Conservation (phyloP, 2,797 vertebrate species). For the Masticophis lateralis region DNA sequence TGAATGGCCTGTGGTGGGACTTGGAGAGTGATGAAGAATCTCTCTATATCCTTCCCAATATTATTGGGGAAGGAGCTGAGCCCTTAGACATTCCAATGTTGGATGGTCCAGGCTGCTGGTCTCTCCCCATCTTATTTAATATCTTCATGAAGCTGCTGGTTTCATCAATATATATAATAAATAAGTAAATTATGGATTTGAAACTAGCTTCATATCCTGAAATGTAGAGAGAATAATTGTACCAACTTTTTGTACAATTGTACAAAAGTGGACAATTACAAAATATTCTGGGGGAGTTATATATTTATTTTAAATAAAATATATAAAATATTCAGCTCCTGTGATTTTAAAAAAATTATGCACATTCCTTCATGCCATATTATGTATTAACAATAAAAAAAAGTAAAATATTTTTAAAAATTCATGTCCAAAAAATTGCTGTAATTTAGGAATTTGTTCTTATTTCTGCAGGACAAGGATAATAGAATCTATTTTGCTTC, state of each 20-base stretch:
- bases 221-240: background rate
- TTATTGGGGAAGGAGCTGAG: background rate
- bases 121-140: background rate
- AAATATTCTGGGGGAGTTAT: background rate
- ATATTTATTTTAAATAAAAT: background rate
- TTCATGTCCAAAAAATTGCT: background rate
- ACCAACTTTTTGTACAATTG: background rate
- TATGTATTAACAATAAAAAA: background rate
- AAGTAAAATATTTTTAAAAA: background rate
- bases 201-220: background rate
- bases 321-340: background rate
- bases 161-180: background rate
- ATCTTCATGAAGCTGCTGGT: background rate
- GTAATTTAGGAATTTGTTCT: slow-evolving; percentile 1
- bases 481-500: slow-evolving; percentile 69
- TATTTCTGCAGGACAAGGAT: slow-evolving; percentile 72
- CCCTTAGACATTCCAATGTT: background rate
- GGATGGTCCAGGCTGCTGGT: background rate
- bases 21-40: background rate
- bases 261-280: background rate
- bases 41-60: background rate
- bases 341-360: background rate
- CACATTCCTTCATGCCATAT: background rate
- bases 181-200: background rate
- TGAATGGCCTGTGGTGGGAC: background rate